Conservation (phyloP, 2,113 vertebrate species). For the Ceyx margarethae region DNA sequence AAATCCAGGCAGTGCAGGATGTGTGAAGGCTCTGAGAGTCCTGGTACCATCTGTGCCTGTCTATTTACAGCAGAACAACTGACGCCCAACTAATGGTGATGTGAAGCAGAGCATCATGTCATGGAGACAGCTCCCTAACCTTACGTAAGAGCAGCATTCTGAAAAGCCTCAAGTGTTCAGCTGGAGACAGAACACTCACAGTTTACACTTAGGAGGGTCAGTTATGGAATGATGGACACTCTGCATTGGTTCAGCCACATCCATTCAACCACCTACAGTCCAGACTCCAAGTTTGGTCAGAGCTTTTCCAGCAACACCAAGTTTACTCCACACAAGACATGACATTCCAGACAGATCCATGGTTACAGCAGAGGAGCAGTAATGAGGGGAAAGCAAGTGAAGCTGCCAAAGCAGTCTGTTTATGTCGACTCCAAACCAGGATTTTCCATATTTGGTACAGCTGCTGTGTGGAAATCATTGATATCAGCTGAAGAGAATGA, state of each 20-base stretch:
- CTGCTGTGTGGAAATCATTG: background rate
- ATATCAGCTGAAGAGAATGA: background rate
- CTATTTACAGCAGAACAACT: slow-evolving; percentile 68
- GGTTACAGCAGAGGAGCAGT: background rate
- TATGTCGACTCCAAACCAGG: background rate
- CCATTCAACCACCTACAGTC: background rate
- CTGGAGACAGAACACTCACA: background rate
- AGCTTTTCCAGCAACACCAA: background rate
- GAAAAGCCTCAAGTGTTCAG: slow-evolving; percentile 4
- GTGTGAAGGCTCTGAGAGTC: slow-evolving; percentile 60
- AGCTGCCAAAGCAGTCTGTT: background rate
- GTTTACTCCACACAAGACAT: background rate
- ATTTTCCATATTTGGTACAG: background rate
- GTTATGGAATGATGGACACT: background rate
- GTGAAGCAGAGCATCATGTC: slow-evolving; percentile 51
- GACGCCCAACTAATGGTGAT: slow-evolving; percentile 62
- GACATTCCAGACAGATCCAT: background rate
- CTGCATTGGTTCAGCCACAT: background rate
- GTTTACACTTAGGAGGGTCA: background rate
- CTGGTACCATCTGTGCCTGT: slow-evolving; percentile 65
- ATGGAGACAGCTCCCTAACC: slow-evolving; percentile 45
- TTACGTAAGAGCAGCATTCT: slow-evolving; percentile 45
- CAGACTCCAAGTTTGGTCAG: background rate
- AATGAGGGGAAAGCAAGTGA: background rate
- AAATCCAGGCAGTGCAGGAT: slow-evolving; percentile 54